These are phyloP conservation scores for Arnoldichthys spilopterus DNA, from an alignment of 2,797 vertebrate genomes.

Conservation along the genomic window DNA sequence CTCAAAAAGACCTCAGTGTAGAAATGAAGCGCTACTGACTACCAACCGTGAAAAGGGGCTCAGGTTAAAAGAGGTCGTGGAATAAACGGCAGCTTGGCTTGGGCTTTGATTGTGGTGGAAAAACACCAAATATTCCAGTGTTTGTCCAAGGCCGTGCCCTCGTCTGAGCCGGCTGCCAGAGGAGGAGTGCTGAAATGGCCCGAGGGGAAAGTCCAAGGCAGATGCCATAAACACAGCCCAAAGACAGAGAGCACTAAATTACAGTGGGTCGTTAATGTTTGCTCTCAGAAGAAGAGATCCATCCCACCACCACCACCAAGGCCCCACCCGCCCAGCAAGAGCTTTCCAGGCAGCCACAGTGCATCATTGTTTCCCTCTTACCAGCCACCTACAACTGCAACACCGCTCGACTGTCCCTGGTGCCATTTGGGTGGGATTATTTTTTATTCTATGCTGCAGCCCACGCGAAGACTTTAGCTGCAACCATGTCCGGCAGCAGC, in stretches of 20 bases:
- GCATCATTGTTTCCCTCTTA: neutral
- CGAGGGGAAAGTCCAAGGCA: neutral
- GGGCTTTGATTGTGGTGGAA: neutral
- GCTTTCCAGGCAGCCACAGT: neutral
- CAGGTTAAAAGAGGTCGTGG: conserved; percentile 34
- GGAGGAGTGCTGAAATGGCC: neutral
- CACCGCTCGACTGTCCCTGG: neutral
- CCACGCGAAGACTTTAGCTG: conserved; percentile 28
- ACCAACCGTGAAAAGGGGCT: conserved; percentile 7
- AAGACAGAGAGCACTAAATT: conserved; percentile 12
- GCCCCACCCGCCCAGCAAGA: neutral
- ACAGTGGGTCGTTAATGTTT: neutral
- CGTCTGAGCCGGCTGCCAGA: neutral
- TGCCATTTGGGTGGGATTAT: conserved; percentile 31
- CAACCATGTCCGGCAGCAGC: conserved; percentile 14
- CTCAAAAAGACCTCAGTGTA: neutral
- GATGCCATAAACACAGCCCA: conserved; percentile 1
- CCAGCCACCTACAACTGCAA: neutral
- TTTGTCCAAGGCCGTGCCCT: neutral
- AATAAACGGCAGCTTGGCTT: conserved; percentile 10
- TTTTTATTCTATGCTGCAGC: conserved; percentile 38
- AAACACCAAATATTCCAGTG: conserved; percentile 25
- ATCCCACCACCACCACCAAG: too few species aligned
- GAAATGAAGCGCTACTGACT: neutral
- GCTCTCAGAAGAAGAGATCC: neutral